phyloP scores from a whole-genome alignment of 2,113 vertebrate species.

The Pagrus major region DNA sequence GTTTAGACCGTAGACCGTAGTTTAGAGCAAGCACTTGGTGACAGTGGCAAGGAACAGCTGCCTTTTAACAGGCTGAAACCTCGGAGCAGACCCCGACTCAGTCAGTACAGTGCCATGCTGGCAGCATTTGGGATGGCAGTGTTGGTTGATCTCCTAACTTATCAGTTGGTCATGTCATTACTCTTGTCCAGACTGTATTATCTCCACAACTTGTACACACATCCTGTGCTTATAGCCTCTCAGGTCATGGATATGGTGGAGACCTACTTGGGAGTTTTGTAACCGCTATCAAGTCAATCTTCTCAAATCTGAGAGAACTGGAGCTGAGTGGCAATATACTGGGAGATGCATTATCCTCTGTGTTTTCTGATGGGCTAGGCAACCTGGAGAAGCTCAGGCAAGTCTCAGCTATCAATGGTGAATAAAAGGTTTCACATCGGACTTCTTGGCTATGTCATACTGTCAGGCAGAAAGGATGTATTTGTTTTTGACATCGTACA shows the following conservation, averaged over 20 bases:
- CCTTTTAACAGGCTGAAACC: too few species aligned
- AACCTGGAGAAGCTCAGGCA: constrained; percentile 48
- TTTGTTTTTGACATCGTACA: background rate
- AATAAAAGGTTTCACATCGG: background rate
- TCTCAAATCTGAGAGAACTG: constrained; percentile 38
- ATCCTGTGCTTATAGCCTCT: constrained; percentile 31
- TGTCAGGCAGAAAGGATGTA: background rate
- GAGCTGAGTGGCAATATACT: constrained; percentile 40
- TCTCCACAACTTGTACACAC: background rate
- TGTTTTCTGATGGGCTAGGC: constrained; percentile 8
- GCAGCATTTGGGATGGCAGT: background rate
- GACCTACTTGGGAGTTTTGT: too few species aligned
- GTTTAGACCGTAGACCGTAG: too few species aligned
- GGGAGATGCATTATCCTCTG: fast-evolving
- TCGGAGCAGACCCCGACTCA: too few species aligned
- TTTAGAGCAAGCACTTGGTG: too few species aligned
- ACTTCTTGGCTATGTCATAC: background rate
- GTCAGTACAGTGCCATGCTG: background rate
- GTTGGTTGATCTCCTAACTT: background rate
- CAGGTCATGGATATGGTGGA: fast-evolving
- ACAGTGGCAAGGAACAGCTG: too few species aligned
- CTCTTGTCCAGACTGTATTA: background rate
- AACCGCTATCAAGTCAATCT: background rate
- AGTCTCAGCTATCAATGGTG: constrained; percentile 1
- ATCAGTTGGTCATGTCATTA: too few species aligned